A percentile compares a stretch with the other conserved stretches of the same genome.
These are phyloP conservation scores for Melanogrammus aeglefinus DNA, from an alignment of 2,797 vertebrate species.

Conservation along the genomic window DNA sequence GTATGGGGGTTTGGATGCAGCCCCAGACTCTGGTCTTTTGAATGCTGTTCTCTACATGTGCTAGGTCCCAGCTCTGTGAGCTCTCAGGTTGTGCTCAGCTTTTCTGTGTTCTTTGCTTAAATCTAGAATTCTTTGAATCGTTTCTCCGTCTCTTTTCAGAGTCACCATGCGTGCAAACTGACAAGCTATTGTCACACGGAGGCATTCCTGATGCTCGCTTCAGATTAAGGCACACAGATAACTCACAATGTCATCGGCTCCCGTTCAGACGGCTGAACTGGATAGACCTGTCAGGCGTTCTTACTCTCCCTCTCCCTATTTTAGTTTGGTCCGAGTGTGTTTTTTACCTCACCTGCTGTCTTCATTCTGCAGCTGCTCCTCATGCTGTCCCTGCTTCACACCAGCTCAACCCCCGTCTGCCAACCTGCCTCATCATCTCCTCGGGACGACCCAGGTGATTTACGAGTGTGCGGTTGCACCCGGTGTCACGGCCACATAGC, in stretches of 20 bases:
- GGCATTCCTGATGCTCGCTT: slow-evolving; percentile 28
- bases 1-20: no score
- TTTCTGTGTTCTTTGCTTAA: no score
- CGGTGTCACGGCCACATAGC: slow-evolving; percentile 7
- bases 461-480: slow-evolving; percentile 29
- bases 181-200: slow-evolving; percentile 17
- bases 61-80: no score
- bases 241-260: slow-evolving; percentile 22
- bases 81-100: no score
- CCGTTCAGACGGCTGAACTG: slow-evolving; percentile 6
- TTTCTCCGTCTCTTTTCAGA: slow-evolving; percentile 5
- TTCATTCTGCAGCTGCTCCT: background rate
- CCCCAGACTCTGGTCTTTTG: no score
- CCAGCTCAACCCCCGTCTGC: background rate
- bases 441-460: slow-evolving; percentile 46
- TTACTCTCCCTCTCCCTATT: slow-evolving; percentile 15
- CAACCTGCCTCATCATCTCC: slow-evolving; percentile 2
- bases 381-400: slow-evolving; percentile 4
- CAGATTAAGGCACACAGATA: slow-evolving; percentile 25
- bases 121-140: no score
- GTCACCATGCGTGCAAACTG: slow-evolving; percentile 5
- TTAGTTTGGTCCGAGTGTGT: slow-evolving; percentile 15
- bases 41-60: no score
- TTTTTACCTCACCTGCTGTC: slow-evolving; percentile 11
- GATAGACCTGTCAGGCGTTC: slow-evolving; percentile 38